These are phyloP conservation scores for Hiodon tergisus DNA, from an alignment of 2,113 vertebrate species.

Conservation along the genomic window DNA sequence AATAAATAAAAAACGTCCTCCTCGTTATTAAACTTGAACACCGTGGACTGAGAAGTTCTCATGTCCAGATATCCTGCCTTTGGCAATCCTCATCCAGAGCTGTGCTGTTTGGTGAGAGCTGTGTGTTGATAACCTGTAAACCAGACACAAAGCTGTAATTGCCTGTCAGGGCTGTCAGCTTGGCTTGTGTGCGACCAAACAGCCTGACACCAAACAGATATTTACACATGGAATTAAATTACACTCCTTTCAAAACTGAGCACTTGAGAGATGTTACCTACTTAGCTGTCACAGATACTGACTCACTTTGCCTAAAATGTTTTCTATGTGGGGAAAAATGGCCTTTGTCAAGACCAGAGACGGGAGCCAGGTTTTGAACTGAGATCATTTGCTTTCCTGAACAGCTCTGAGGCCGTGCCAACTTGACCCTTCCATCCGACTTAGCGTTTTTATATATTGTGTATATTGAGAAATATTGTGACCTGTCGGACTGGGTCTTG, in stretches of 20 bases:
- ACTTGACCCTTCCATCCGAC: background rate
- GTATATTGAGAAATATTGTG: no score
- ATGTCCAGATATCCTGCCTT: constrained; percentile 14
- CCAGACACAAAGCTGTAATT: constrained; percentile 52
- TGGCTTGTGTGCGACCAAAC: constrained; percentile 37
- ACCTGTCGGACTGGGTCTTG: no score
- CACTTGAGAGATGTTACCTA: constrained; percentile 27
- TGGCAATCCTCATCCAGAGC: constrained; percentile 8
- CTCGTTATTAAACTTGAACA: no score
- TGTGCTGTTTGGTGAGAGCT: constrained; percentile 5
- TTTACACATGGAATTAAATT: constrained; percentile 59
- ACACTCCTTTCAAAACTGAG: constrained; percentile 41
- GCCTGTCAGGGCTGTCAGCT: constrained; percentile 57
- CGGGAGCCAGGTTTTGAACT: constrained; percentile 8
- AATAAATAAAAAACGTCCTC: no score
- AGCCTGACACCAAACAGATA: constrained; percentile 57
- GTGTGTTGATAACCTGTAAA: constrained; percentile 38
- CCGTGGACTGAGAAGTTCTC: no score
- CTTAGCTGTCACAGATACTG: constrained; percentile 39
- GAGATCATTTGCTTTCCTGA: constrained; percentile 10
- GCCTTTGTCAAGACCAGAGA: constrained; percentile 7
- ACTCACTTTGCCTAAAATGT: constrained; percentile 30
- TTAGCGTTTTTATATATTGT: no score
- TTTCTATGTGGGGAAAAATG: constrained; percentile 23
- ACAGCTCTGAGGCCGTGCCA: background rate